phyloP scores from a whole-genome alignment of 2,888 invertebrate genomes.

The Apomyelois bistriatella region DNA sequence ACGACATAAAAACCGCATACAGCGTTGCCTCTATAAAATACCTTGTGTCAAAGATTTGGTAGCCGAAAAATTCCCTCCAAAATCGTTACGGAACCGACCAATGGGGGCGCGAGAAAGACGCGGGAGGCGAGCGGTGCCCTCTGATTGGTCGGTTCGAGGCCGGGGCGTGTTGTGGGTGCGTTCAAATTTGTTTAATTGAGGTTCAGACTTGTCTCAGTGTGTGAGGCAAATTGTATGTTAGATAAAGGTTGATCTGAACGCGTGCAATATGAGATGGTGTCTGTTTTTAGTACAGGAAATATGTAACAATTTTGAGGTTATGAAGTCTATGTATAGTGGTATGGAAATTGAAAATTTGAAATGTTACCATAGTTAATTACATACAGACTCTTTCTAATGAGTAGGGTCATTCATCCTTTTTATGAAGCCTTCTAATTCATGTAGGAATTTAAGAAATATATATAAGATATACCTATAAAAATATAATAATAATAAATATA shows the following conservation, averaged over 20 bases:
- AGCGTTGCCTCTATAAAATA: constrained; percentile 59
- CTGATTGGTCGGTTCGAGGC: constrained; percentile 56
- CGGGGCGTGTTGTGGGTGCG: constrained; percentile 60
- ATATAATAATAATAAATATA: no score
- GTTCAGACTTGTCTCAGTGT: constrained; percentile 17
- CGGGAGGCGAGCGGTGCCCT: constrained; percentile 54
- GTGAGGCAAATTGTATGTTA: constrained; percentile 20
- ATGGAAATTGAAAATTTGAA: no score
- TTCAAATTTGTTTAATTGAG: constrained; percentile 54
- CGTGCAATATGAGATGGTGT: not conserved
- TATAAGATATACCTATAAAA: no score
- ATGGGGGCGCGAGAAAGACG: constrained; percentile 46
- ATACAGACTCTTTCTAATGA: no score
- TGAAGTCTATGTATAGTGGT: constrained; percentile 15
- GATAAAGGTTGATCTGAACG: not conserved
- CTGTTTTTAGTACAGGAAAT: not conserved
- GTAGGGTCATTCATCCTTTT: no score
- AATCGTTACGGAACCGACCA: constrained; percentile 63
- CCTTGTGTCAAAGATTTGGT: constrained; percentile 58
- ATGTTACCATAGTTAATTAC: no score
- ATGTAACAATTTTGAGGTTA: not conserved
- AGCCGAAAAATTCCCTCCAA: constrained; percentile 72
- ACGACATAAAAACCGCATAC: constrained; percentile 58
- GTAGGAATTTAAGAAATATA: no score
- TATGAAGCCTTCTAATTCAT: no score